Evolutionary conservation across 2,113 vertebrate genomes (phyloP).

Genomic region (Uria aalge): DNA sequence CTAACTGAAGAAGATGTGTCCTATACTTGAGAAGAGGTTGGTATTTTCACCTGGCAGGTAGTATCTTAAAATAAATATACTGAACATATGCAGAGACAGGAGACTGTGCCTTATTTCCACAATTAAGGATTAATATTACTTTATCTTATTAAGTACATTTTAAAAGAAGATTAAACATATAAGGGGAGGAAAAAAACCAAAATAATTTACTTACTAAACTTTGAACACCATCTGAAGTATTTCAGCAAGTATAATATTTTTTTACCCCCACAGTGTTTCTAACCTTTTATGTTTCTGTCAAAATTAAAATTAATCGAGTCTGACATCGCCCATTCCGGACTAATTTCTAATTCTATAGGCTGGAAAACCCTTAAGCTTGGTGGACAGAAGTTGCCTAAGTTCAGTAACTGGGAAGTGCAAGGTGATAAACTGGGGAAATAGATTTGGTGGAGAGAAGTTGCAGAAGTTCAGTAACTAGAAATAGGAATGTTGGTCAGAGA

Average conservation of each 20-base stretch:
- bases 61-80: neutral
- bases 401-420: neutral
- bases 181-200: neutral
- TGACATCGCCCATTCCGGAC: neutral
- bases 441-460: no score
- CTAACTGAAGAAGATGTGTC: neutral
- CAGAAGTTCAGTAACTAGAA: neutral
- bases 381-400: neutral
- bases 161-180: neutral
- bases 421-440: neutral
- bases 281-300: neutral
- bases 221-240: neutral
- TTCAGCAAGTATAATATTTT: accelerated
- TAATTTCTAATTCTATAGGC: neutral
- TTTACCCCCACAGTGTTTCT: neutral
- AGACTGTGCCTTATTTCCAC: neutral
- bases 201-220: neutral
- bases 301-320: neutral
- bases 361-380: neutral
- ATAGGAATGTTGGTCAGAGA: neutral
- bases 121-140: neutral
- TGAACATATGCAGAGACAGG: neutral
- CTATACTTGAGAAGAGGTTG: neutral
- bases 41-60: neutral
- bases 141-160: neutral